These are phyloP conservation scores for Smithornis capensis DNA, from an alignment of 2,113 vertebrate species.

Conservation along the genomic window DNA sequence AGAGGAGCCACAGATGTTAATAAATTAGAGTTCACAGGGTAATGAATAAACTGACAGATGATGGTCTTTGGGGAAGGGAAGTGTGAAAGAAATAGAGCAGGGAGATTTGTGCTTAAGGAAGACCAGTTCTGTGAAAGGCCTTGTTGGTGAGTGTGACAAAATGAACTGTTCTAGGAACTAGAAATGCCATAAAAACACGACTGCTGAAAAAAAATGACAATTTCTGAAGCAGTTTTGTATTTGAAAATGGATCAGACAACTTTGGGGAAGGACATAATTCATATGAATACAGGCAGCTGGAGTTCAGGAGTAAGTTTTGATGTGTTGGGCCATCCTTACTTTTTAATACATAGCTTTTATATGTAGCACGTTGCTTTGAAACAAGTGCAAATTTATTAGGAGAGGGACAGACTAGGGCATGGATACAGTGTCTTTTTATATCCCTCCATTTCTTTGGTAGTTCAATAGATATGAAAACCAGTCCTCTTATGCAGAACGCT, in stretches of 20 bases:
- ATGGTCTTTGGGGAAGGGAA: background rate
- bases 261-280: background rate
- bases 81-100: background rate
- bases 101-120: background rate
- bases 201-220: background rate
- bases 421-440: background rate
- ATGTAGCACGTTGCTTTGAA: background rate
- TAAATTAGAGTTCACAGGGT: background rate
- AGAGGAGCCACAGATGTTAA: background rate
- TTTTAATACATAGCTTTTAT: background rate
- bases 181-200: background rate
- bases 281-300: background rate
- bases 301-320: background rate
- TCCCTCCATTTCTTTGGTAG: background rate
- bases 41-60: background rate
- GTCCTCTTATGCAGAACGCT: background rate
- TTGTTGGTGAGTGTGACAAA: background rate
- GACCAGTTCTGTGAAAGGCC: background rate
- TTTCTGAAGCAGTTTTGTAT: background rate
- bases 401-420: background rate
- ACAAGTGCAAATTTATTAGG: background rate
- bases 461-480: background rate
- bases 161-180: background rate
- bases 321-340: background rate
- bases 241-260: background rate